Evolutionary conservation across 2,888 invertebrate genomes (phyloP).

Genomic region (Mythimna loreyi): DNA sequence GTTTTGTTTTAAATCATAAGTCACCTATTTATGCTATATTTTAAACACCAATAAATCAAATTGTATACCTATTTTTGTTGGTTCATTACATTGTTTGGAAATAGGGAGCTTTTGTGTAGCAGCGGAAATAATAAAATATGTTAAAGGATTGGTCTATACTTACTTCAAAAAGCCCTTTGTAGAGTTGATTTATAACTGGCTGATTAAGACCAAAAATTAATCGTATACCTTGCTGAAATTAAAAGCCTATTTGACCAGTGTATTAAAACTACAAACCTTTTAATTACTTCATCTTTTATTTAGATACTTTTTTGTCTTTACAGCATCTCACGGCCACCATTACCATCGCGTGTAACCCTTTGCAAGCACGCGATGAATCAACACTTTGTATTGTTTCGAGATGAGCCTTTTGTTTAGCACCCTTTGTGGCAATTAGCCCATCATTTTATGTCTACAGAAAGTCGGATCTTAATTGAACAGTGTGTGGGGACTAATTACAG

Average conservation of each 20-base stretch:
- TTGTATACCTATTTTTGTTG: background rate
- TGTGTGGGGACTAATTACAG: constrained; percentile 44
- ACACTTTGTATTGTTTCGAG: constrained; percentile 68
- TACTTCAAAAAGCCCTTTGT: constrained; percentile 28
- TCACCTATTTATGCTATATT: too few species aligned
- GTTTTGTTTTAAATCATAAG: background rate
- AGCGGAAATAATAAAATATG: constrained; percentile 54
- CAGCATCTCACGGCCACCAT: constrained; percentile 57
- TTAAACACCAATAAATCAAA: constrained; percentile 32
- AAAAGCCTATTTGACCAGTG: background rate
- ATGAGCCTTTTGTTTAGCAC: constrained; percentile 74
- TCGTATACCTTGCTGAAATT: constrained; percentile 20
- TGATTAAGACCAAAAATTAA: constrained; percentile 38
- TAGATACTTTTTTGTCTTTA: constrained; percentile 7
- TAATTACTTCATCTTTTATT: background rate
- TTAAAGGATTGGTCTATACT: constrained; percentile 24
- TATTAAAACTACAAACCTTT: constrained; percentile 29
- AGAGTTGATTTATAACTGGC: constrained; percentile 36
- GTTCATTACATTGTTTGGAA: constrained; percentile 33
- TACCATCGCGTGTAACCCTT: constrained; percentile 61
- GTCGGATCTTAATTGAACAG: constrained; percentile 44
- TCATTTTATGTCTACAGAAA: constrained; percentile 64
- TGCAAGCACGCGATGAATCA: constrained; percentile 68
- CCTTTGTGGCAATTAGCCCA: constrained; percentile 73
- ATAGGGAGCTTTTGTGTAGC: constrained; percentile 3